Conservation (phyloP, 2,797 vertebrate species). For the Synaphobranchus kaupii region DNA sequence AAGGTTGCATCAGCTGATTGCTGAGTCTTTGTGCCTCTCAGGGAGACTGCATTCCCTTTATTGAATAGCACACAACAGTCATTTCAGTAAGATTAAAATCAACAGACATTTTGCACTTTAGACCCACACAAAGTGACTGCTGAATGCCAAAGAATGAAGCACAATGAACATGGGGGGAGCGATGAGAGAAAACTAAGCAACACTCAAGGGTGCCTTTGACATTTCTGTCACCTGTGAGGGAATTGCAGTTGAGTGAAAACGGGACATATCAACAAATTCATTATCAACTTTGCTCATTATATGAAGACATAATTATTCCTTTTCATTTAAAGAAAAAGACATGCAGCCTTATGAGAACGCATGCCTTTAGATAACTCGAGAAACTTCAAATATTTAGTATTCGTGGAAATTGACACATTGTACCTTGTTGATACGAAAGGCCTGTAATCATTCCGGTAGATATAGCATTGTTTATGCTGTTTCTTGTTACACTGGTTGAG, state of each 20-base stretch:
- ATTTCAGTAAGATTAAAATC: conserved; percentile 1
- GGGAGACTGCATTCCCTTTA: not conserved
- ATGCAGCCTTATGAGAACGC: not conserved
- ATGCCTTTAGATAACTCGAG: conserved; percentile 19
- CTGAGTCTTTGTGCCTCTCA: not conserved
- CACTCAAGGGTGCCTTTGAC: not conserved
- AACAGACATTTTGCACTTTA: conserved; percentile 22
- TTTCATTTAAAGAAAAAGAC: conserved; percentile 21
- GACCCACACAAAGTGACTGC: not conserved
- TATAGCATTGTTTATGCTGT: conserved; percentile 20
- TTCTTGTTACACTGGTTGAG: conserved; percentile 15
- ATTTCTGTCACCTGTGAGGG: not conserved
- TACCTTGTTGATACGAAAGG: conserved; percentile 21
- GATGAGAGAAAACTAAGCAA: conserved; percentile 13
- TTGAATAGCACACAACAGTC: not conserved
- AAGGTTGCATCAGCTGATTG: not conserved
- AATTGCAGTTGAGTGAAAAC: not conserved
- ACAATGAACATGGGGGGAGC: not conserved
- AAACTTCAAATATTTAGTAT: conserved; percentile 17
- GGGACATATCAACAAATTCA: not conserved
- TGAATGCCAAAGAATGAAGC: conserved; percentile 5
- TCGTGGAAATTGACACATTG: not conserved
- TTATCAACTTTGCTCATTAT: not conserved
- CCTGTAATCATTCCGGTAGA: conserved; percentile 27
- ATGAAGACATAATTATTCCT: not conserved